Base-by-base conservation (phyloP, 2,113 vertebrate species). In the Bos indicus region DNA sequence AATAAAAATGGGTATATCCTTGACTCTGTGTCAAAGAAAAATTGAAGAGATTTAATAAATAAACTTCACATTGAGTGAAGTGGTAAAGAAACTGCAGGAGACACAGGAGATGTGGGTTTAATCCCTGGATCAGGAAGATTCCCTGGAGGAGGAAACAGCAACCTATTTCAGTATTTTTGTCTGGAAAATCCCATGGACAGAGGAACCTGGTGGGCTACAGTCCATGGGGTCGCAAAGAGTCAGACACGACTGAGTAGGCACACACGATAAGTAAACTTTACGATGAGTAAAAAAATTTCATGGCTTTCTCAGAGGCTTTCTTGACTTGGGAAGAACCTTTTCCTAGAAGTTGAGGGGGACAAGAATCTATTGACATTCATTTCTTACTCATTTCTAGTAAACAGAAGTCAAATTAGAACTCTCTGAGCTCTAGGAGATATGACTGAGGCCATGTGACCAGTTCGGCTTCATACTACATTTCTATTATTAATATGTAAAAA, bases 301-400 rank as follows among this genome's bases (percentile, higher is more conserved):
- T 90, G 56, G n/a, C 33, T 85, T 92, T 82, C 52, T 91, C 57
- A 86, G 17, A 59, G 21, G 71, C 14, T 74, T 87, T 52, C 56
- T 12, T 97, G 56, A 62, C 12, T 97, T 97, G 40, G 36, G 23
- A 56, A 23, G 2, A 89, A 77, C 46, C 43, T 92, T 81, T 26
- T 92, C 33, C 48, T 81, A 51, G 54, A 97, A 91, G 40, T 54
- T 62, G 6, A 87, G 23, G 25, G 85, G 46, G 46, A 60, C 2
- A 71, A 78, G n/a, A 90, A 77, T 95, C 64, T 94, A 62, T 57
- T 86, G 88, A 82, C 62, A 95, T 84, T 94, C 11, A 57, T 90
- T 92, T 78, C 74, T 86, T 93, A 57, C 77, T 90, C 90, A 40
- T 81, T 95, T 97, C 94, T 89, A 82, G 60, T 64, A 48, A 89